Base-by-base conservation (phyloP, 2,113 vertebrate genomes). In the Laterallus jamaicensis region DNA sequence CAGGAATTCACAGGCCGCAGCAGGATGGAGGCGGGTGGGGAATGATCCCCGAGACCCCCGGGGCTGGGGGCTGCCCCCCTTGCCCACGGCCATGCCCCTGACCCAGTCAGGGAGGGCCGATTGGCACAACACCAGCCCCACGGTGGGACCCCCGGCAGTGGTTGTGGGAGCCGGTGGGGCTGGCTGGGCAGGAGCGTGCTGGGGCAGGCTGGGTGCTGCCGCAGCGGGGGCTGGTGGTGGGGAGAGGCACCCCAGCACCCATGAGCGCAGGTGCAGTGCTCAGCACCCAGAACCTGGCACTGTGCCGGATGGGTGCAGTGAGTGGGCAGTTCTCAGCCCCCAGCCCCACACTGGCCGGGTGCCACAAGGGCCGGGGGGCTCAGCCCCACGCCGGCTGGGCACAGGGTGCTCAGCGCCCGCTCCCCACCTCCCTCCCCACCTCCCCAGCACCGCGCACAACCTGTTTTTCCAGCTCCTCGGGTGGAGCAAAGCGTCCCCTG, bases 391-490 rank as follows among this genome's bases (percentile, higher is more conserved):
- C 17, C 8, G 14, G 52, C 52, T 54, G 52, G 25, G 25, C 8
- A 14, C 13, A 15, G 52, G 1, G 49, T 10, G 59, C 84, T 59
- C 56, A 10, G 70, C 32, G 1, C 62, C 63, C 1, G 15, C 84
- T 56, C 44, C 54, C 80, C 74, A 29, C 24, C 75, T 79, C 63
- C 39, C 44, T 75, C 11, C 59, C 90, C 14, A 49, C 20, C 49
- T 49, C 21, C 21, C 49, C 49, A 7, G 21, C 2, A 64, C 60
- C 15, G 0, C 2, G 91, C 75, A 67, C 66, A 96, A 94, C 96
- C 96, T 79, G 94, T 95, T 96, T 95, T 96, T 96, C 96, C 94
- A 71, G 96, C 94, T 95, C 66, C 12, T 20, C 8, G 2, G 69
- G 4, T n/a, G 78, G 50, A 81, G 64, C 25, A 35, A 68, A 60